Percentiles rank a stretch among this genome's conserved stretches.
These are phyloP conservation scores for Drosophila testacea DNA, from an alignment of 2,888 invertebrate species.

Conservation along the genomic window DNA sequence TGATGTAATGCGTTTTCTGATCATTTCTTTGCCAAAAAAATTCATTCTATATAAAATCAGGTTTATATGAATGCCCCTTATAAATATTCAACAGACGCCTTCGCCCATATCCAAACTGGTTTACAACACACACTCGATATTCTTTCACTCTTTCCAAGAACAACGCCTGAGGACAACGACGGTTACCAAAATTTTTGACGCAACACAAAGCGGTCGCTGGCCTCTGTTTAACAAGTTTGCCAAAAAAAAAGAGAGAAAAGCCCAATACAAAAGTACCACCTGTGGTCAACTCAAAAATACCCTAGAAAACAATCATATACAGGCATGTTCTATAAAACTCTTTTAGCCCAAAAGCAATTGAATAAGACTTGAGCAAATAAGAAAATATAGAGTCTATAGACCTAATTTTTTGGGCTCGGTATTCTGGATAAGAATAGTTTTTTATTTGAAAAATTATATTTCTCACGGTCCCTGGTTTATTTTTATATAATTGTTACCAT, in stretches of 20 bases:
- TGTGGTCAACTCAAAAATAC: slow-evolving; percentile 10
- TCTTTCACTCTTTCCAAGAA: slow-evolving; percentile 79
- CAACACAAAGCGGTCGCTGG: slow-evolving; percentile 76
- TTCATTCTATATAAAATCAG: slow-evolving; percentile 44
- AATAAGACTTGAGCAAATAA: too few relatives aligned
- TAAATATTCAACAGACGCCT: slow-evolving; percentile 68
- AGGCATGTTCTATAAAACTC: too few relatives aligned
- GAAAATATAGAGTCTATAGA: too few relatives aligned
- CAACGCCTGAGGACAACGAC: slow-evolving; percentile 58
- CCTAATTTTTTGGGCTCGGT: too few relatives aligned
- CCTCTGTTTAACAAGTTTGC: slow-evolving; percentile 78
- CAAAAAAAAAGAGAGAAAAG: slow-evolving; percentile 44
- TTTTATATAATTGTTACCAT: too few relatives aligned
- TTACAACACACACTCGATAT: slow-evolving; percentile 55
- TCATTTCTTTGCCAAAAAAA: slow-evolving; percentile 21
- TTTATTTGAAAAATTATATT: too few relatives aligned
- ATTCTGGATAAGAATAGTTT: too few relatives aligned
- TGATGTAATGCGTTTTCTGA: slow-evolving; percentile 33
- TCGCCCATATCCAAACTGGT: slow-evolving; percentile 63
- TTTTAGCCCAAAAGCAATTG: too few relatives aligned
- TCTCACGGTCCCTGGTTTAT: too few relatives aligned
- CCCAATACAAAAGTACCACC: neutral
- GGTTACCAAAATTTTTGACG: slow-evolving; percentile 68
- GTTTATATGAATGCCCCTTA: slow-evolving; percentile 60
- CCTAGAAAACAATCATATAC: slow-evolving; percentile 1